Base-by-base conservation (phyloP, 2,113 vertebrate genomes). In the Crotalus helleri region DNA sequence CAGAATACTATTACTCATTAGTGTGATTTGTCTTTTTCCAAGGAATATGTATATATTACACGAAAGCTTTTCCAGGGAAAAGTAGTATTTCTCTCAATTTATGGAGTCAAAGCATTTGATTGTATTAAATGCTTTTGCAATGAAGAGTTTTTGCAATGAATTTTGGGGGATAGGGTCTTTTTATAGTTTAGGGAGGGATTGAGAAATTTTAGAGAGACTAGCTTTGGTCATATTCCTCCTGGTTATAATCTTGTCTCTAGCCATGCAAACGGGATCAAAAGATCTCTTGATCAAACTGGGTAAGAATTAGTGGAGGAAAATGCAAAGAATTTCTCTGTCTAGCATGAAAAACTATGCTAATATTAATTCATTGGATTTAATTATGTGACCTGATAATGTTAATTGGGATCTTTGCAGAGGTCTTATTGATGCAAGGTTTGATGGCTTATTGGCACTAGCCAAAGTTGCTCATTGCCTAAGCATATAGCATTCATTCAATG, bases 51-150 rank as follows among this genome's bases (percentile, higher is more conserved):
- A 74, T 74, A 74, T 74, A 74, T 74, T 85, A 93, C 91, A 54
- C 87, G 69, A 61, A 86, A 92, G 93, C 53, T 89, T 88, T 21
- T 87, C 57, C 81, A 15, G 12, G 11, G n/a, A 13, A 29, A 24
- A 23, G 1, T 39, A 3, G 9, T 7, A 51, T 53, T 23, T 92
- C 94, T 91, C 90, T 92, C 39, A 51, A 85, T 93, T 95, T 88
- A 92, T 89, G 0, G 54, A 54, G 93, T 94, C 85, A 95, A 95
- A 94, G 87, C 53, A 61, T 57, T 85, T 89, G 44, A 46, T 44
- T 86, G 9, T 44, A 86, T 49, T 33, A 74, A 74, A 13, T 33
- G n/a, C 64, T 33, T 74, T 74, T 17, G 5, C 64, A 33, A 17
- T 33, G 5, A 17, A 33, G 64, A 33, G 64, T 74, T 51, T 51